These are phyloP conservation scores for Agraylea sexmaculata DNA, from an alignment of 1,140 invertebrate genomes.

Conservation along the genomic window DNA sequence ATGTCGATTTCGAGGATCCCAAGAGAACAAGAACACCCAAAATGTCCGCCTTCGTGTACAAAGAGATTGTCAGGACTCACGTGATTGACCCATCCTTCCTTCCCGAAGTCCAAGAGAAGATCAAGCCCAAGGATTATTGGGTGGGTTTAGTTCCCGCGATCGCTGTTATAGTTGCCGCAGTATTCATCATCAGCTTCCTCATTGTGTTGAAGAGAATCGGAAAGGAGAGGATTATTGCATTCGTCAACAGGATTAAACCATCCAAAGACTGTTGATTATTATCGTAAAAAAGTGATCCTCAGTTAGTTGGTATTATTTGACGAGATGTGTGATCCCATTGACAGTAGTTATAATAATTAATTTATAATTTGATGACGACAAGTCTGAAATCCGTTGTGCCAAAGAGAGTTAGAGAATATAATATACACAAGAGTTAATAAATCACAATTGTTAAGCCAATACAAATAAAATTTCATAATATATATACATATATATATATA, in stretches of 20 bases:
- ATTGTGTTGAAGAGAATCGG: slow-evolving; percentile 20
- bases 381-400: too few relatives aligned
- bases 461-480: too few relatives aligned
- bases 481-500: too few relatives aligned
- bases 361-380: too few relatives aligned
- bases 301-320: too few relatives aligned
- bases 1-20: slow-evolving; percentile 52
- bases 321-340: too few relatives aligned
- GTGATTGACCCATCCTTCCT: slow-evolving; percentile 31
- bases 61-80: slow-evolving; percentile 38
- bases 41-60: slow-evolving; percentile 46
- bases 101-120: slow-evolving; percentile 21
- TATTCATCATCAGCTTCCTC: slow-evolving; percentile 21
- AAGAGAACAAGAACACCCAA: slow-evolving; percentile 50
- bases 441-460: too few relatives aligned
- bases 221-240: slow-evolving; percentile 15
- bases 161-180: slow-evolving; percentile 13
- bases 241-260: slow-evolving; percentile 13
- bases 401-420: too few relatives aligned
- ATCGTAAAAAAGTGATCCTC: neutral
- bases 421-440: too few relatives aligned
- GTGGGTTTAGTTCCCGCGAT: slow-evolving; percentile 15
- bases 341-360: too few relatives aligned
- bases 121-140: slow-evolving; percentile 16
- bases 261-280: slow-evolving; percentile 10